Percentiles rank a stretch among this genome's conserved stretches.
These are phyloP conservation scores for Poecilia picta DNA, from an alignment of 2,797 vertebrate genomes.

Conservation along the genomic window DNA sequence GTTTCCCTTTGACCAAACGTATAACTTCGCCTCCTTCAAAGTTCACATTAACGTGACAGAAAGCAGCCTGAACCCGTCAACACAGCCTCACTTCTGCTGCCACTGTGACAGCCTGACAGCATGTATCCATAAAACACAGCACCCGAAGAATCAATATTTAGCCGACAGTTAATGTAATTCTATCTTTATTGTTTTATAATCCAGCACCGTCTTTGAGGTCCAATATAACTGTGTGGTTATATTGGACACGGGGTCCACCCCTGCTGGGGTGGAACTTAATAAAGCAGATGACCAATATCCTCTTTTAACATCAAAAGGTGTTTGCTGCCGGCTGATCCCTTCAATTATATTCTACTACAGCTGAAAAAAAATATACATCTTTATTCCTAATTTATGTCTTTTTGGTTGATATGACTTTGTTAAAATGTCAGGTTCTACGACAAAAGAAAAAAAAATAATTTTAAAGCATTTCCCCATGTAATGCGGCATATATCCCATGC, in stretches of 20 bases:
- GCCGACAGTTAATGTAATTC: background rate
- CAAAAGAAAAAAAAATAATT: background rate
- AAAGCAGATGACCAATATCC: conserved; percentile 16
- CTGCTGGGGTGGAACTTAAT: conserved; percentile 5
- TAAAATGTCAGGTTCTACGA: background rate
- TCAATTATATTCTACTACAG: conserved; percentile 10
- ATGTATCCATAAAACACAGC: background rate
- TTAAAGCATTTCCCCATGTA: background rate
- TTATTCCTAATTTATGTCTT: too few relatives aligned
- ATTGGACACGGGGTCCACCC: too few relatives aligned
- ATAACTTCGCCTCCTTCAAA: conserved; percentile 7
- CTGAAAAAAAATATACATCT: background rate
- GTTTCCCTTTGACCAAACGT: background rate
- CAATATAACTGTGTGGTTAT: background rate
- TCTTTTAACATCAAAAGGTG: background rate
- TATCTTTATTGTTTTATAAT: conserved; percentile 1
- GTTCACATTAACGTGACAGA: conserved; percentile 4
- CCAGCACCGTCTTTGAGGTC: background rate
- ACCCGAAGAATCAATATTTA: background rate
- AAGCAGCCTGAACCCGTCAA: background rate
- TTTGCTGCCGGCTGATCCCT: background rate
- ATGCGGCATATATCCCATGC: background rate
- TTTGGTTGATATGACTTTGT: background rate
- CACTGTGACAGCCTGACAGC: background rate
- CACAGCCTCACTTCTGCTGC: background rate